Conservation (phyloP, 2,888 invertebrate species). For the Oscheius sp. region DNA sequence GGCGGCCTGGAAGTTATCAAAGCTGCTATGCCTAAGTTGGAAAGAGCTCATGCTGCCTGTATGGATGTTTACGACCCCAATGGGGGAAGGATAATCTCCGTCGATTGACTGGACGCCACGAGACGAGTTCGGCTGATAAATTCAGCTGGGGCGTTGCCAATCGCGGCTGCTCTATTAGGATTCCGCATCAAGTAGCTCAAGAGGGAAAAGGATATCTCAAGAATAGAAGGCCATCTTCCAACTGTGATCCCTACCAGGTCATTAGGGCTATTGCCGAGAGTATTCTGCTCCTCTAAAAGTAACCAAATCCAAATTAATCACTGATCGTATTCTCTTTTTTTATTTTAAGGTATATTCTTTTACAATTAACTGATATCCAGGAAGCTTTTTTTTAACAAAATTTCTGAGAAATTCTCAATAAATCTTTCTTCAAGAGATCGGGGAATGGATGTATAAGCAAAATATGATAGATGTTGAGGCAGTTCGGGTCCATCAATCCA, state of each 20-base stretch:
- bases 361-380: no score
- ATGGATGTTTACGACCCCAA: constrained; percentile 75
- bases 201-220: constrained; percentile 67
- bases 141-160: constrained; percentile 78
- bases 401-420: no score
- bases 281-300: constrained; percentile 37
- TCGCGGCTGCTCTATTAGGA: constrained; percentile 63
- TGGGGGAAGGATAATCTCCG: constrained; percentile 94
- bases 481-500: no score
- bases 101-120: constrained; percentile 89
- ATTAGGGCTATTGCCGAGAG: constrained; percentile 55
- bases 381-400: no score
- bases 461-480: no score
- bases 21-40: constrained; percentile 77
- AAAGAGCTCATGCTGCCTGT: constrained; percentile 87
- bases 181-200: constrained; percentile 63
- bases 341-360: no score
- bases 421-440: no score
- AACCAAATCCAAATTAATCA: no score
- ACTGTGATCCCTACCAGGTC: constrained; percentile 66
- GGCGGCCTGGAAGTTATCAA: constrained; percentile 58
- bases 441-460: no score
- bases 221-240: constrained; percentile 67
- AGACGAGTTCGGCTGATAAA: constrained; percentile 94
- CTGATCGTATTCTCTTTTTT: no score